Evolutionary conservation across 2,797 vertebrate genomes (phyloP), one percentile per base, ranked within the genome.

Genomic region (Syngnathus acus): DNA sequence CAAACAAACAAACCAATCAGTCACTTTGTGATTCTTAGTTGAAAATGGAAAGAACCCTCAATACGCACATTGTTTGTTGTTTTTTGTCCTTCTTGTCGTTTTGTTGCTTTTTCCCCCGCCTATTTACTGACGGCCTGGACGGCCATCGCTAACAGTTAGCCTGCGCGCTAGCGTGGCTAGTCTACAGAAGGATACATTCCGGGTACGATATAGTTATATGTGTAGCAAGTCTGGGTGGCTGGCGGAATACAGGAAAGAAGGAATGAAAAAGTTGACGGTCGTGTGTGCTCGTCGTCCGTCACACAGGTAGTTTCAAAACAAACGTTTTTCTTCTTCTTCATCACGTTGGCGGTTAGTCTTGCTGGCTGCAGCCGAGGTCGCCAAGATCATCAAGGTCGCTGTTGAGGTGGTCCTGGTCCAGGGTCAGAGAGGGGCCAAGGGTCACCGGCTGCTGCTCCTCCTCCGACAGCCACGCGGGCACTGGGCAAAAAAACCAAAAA

Each of bases 401-500:
- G 85, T 85, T 84, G 79, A 83, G 82, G 69, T 83, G 84, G 79
- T 80, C 82, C 78, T 85, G 84, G 84, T 90, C 85, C 81, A 85
- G 85, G 83, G 86, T 87, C 86, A 91, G 83, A 65, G 79, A 72
- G 71, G 87, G 86, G 77, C 89, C 90, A 80, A 84, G 87, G 86
- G 81, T 84, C 87, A 87, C 77, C 77, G 82, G 71, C 77, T 89
- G 71, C 77, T 89, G 88, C 82, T 90, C 89, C 85, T 92, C 92
- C 81, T 91, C 90, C 88, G 85, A 86, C 78, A 87, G 87, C 92
- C 92, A 93, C 78, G 90, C 90, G 88, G 90, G 90, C 86, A 91
- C 92, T 93, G 88, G 50, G 72, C 32, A 32, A 4, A 32, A 32
- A 32, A 89, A 81, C 83, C 83, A 86, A 88, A 92, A 82, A 89